Percentiles rank a stretch among this genome's conserved stretches.
Evolutionary conservation across 2,888 invertebrate genomes (phyloP).

Genomic region (Apamea crenata): DNA sequence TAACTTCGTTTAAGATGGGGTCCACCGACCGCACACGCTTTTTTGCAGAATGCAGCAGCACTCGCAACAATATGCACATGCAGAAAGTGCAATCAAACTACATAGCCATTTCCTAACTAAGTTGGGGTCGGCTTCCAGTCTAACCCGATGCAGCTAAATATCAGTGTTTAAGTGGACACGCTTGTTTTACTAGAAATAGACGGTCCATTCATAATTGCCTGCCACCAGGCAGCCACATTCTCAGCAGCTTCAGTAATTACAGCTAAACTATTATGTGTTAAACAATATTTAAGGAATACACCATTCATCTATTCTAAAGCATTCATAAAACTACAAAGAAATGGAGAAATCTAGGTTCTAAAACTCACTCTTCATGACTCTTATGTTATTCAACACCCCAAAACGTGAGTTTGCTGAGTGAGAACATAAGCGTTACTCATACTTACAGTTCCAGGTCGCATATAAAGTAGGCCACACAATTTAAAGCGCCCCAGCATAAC

Average conservation of each 20-base stretch:
- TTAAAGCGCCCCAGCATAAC: not conserved
- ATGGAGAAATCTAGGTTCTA: conserved; percentile 5
- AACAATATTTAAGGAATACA: not conserved
- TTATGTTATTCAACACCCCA: conserved; percentile 28
- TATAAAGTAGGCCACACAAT: conserved; percentile 39
- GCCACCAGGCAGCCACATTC: not conserved
- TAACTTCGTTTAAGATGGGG: too few species aligned
- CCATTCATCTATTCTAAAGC: not conserved
- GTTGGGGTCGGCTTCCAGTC: too few species aligned
- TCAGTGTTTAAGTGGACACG: not conserved
- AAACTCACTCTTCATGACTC: not conserved
- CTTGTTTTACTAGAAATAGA: not conserved
- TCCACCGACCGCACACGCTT: too few species aligned
- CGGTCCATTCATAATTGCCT: not conserved
- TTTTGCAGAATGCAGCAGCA: not conserved
- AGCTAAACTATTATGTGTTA: too few species aligned
- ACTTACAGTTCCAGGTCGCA: conserved; percentile 25
- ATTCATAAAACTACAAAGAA: not conserved
- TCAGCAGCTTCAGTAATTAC: not conserved
- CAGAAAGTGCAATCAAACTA: too few species aligned
- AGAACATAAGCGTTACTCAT: conserved; percentile 30
- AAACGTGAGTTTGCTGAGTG: conserved; percentile 3
- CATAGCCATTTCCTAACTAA: too few species aligned
- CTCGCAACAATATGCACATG: not conserved
- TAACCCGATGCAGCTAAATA: too few species aligned